Conservation (phyloP, 2,113 vertebrate species). For the Melanerpes aurifrons region DNA sequence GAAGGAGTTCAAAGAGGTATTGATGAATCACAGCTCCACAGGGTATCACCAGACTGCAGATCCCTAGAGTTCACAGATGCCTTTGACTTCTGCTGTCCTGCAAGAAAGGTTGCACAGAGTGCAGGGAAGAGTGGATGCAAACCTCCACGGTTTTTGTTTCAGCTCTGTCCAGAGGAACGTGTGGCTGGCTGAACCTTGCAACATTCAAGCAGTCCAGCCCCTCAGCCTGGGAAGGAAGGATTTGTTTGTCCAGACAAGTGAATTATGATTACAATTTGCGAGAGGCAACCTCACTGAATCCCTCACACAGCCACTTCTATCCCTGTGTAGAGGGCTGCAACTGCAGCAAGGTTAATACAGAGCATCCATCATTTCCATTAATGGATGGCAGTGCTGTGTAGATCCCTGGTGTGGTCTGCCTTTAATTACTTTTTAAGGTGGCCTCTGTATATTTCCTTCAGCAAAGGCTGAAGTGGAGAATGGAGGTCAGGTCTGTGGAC, state of each 20-base stretch:
- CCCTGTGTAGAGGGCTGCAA: neutral
- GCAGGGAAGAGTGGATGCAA: neutral
- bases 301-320: neutral
- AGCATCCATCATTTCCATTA: conserved; percentile 68
- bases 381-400: conserved; percentile 35
- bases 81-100: neutral
- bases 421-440: conserved; percentile 69
- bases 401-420: conserved; percentile 43
- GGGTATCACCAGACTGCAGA: neutral
- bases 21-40: neutral
- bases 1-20: too few species aligned
- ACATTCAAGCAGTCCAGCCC: neutral
- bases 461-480: neutral
- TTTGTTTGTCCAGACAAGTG: conserved; percentile 37
- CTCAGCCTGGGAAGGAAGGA: conserved; percentile 20
- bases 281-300: conserved; percentile 48
- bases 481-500: neutral
- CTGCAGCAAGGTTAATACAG: conserved; percentile 53
- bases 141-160: neutral
- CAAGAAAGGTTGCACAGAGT: neutral
- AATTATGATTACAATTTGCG: conserved; percentile 67
- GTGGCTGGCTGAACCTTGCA: neutral
- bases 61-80: neutral
- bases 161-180: neutral
- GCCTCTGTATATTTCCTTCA: conserved; percentile 36